Base-by-base conservation (phyloP, 2,888 invertebrate species). In the Phasia obesa region DNA sequence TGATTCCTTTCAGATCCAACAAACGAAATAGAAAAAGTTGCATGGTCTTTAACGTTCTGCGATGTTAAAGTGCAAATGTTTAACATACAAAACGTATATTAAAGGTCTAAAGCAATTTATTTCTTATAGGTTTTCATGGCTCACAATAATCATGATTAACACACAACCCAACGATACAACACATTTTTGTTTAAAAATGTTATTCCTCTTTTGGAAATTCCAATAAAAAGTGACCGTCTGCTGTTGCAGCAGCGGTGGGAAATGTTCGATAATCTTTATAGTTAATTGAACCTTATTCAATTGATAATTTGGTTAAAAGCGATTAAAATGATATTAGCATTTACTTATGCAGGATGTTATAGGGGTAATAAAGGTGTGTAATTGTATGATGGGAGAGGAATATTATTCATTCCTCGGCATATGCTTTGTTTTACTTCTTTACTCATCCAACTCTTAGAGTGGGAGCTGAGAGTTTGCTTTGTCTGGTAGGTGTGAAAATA, bases 241-340 rank as follows among this genome's bases (percentile, higher is more conserved):
- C 25, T 47, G 42, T 44, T 35, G 21, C 17, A 17, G 23, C 44
- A 49, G 27, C 44, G 51, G 35, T 82, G 77, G 67, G 73, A 82
- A 76, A 31, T 51, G 64, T 53, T 38, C 19, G 1, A 67, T 35
- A 31, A 67, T 75, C 65, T 49, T 38, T 17, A 47, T 49, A 19
- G 19, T 75, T 75, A 65, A 67, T 49, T 55, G 35, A 44, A 9
- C n/a, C 11, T 42, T n/a, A 21, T 67, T 60, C 44, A 25, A 59
- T 49, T 51, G 57, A n/a, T 67, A 70, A 70, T 78, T 71, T 87
- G 87, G 86, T 88, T 87, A 88, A 87, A 84, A 82, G 86, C 89
- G 87, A 89, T 90, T 89, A 89, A 89, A 89, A 90, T 87, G 87
- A 88, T 88, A 90, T 89, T 89, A 89, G 86, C 81, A 76, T 67